phyloP scores from a whole-genome alignment of 1,140 invertebrate species.

The Littorina saxatilis region DNA sequence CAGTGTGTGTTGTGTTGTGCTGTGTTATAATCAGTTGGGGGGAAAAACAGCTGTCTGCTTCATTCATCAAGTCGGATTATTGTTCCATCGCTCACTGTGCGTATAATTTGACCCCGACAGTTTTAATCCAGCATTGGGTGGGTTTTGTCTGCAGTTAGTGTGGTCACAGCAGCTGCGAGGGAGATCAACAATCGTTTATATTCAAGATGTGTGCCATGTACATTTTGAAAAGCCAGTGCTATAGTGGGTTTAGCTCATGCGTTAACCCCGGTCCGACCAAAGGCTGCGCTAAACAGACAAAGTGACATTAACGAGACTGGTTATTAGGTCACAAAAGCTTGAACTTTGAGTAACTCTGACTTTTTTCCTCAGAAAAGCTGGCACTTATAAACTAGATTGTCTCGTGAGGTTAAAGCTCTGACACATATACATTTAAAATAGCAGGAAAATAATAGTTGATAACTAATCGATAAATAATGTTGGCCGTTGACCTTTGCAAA shows the following conservation, averaged over 20 bases:
- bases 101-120: not conserved
- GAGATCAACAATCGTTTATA: not conserved
- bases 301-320: not conserved
- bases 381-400: too few species aligned
- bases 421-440: too few species aligned
- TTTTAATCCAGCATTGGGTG: too few species aligned
- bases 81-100: not conserved
- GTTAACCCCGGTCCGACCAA: not conserved
- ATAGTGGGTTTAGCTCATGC: not conserved
- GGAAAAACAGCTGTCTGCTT: not conserved
- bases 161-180: not conserved
- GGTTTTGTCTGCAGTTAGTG: not conserved
- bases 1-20: too few species aligned
- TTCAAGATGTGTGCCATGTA: conserved; percentile 12
- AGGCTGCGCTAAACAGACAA: not conserved
- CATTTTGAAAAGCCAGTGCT: conserved; percentile 8
- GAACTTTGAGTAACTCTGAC: too few species aligned
- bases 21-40: too few species aligned
- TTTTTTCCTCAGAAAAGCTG: too few species aligned
- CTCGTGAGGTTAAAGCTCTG: too few species aligned
- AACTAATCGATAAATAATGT: too few species aligned
- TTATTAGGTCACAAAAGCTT: too few species aligned
- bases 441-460: too few species aligned
- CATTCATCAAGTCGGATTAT: not conserved
- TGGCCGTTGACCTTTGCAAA: not conserved